Base-by-base conservation (phyloP, 2,888 invertebrate species). In the Drosophila multiciliata region DNA sequence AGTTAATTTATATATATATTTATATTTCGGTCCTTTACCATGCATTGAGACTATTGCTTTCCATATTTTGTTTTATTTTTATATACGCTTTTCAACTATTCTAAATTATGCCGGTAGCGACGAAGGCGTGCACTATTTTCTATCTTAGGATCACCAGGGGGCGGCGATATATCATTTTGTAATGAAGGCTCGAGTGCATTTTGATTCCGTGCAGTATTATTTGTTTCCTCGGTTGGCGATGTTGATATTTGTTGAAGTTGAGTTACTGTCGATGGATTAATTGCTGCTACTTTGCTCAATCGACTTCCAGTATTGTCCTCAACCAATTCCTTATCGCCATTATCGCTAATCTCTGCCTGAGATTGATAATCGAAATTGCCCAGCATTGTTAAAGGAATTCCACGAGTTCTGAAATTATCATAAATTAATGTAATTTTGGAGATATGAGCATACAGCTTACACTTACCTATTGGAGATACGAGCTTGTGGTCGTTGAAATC, bases 401-500 rank as follows among this genome's bases (percentile, higher is more conserved):
- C 94, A 79, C 94, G 94, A 4, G 82, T 85, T 73, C 92, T 92
- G 60, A 0, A 42, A 49, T 26, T 15, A 42, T 23, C 23, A 15
- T 15, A 45, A 45, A 23, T 23, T 8, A 15, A 8, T 15, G 23
- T 45, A 4, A 8, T 45, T 45, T 15, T 45, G 7, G 23, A 45
- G 45, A 15, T 23, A 45, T 15, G 3, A 45, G 15, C 15, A 45
- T 8, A 8, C 15, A 23, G 23, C 23, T 8, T 45, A 23, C 8
- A 12, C 88, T 80, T 89, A 93, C 93, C 93, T 92, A 74, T 91
- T 91, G 8, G 88, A 80, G 53, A 90, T 91, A 59, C 93, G 91
- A 79, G 94, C 94, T 70, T 95, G 89, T n/a, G 96, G 96, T 80
- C 97, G 94, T 90, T 96, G 96, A 94, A 97, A 97, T 73, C 96